Conservation (phyloP, 2,113 vertebrate species). For the Hiodon alosoides region DNA sequence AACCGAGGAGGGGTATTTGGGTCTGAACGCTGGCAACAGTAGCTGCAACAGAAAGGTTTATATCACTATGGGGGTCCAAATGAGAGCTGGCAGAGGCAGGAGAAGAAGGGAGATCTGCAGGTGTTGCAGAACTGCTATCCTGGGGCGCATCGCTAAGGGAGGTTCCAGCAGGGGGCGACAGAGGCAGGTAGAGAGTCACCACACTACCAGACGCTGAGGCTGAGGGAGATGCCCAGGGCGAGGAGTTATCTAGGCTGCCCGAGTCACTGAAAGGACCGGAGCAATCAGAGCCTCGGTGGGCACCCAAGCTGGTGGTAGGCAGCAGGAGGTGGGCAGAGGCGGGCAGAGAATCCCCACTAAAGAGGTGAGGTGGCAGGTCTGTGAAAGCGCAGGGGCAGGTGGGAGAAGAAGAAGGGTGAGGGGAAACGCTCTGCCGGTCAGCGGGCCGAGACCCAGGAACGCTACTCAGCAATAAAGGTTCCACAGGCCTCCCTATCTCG, state of each 20-base stretch:
- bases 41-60: slow-evolving; percentile 62
- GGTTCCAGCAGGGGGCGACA: slow-evolving; percentile 45
- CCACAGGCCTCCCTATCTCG: slow-evolving; percentile 32
- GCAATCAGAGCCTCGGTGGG: slow-evolving; percentile 31
- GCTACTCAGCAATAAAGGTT: slow-evolving; percentile 41
- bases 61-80: slow-evolving; percentile 51
- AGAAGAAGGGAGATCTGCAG: slow-evolving; percentile 40
- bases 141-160: slow-evolving; percentile 31
- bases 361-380: slow-evolving; percentile 27
- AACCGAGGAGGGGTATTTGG: slow-evolving; percentile 47
- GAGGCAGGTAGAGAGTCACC: slow-evolving; percentile 3
- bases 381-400: slow-evolving; percentile 40
- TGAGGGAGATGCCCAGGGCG: neutral
- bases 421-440: slow-evolving; percentile 14
- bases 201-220: slow-evolving; percentile 44
- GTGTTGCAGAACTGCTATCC: slow-evolving; percentile 42
- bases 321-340: slow-evolving; percentile 36
- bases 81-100: slow-evolving; percentile 48
- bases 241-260: neutral
- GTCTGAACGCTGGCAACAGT: slow-evolving; percentile 48
- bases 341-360: slow-evolving; percentile 41
- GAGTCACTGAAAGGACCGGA: slow-evolving; percentile 41
- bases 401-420: neutral
- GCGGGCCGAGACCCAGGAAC: neutral
- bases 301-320: slow-evolving; percentile 8